A percentile compares a stretch with the other conserved stretches of the same genome.
These are phyloP conservation scores for Hippocampus abdominalis DNA, from an alignment of 2,113 vertebrate species.

Conservation along the genomic window DNA sequence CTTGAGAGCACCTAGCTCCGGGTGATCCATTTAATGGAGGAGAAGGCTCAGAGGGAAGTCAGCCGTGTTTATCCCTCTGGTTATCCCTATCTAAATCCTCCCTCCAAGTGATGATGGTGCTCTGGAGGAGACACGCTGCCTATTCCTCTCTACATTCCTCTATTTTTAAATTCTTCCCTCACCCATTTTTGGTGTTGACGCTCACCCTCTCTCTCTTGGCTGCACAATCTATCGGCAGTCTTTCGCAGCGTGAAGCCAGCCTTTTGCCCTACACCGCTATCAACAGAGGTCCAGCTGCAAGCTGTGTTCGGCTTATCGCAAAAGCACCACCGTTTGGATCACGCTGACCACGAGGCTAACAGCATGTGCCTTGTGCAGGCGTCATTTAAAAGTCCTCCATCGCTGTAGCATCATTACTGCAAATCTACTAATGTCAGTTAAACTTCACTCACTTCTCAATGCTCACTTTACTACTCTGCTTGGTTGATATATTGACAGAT, in stretches of 20 bases:
- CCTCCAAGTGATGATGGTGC: constrained; percentile 50
- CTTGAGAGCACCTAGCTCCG: constrained; percentile 6
- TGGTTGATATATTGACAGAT: neutral
- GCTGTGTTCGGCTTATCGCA: constrained; percentile 59
- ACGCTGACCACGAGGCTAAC: constrained; percentile 28
- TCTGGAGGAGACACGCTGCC: constrained; percentile 41
- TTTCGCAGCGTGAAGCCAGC: constrained; percentile 45
- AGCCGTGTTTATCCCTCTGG: constrained; percentile 65
- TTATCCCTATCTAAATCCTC: constrained; percentile 60
- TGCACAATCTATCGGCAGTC: constrained; percentile 29
- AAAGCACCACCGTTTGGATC: constrained; percentile 45
- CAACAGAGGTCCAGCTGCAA: constrained; percentile 44
- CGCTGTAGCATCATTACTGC: constrained; percentile 30
- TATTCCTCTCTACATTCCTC: constrained; percentile 33
- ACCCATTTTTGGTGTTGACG: constrained; percentile 28
- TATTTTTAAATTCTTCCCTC: constrained; percentile 18
- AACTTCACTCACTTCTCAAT: constrained; percentile 36
- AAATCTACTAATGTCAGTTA: constrained; percentile 39
- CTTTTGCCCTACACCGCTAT: constrained; percentile 42
- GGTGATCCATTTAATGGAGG: constrained; percentile 38
- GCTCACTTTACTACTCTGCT: neutral
- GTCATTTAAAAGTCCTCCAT: constrained; percentile 56
- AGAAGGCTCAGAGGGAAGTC: constrained; percentile 47
- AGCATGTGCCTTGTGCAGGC: constrained; percentile 35
- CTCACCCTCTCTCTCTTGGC: constrained; percentile 28